phyloP scores from a whole-genome alignment of 2,113 vertebrate genomes.

The Aramus guarauna region DNA sequence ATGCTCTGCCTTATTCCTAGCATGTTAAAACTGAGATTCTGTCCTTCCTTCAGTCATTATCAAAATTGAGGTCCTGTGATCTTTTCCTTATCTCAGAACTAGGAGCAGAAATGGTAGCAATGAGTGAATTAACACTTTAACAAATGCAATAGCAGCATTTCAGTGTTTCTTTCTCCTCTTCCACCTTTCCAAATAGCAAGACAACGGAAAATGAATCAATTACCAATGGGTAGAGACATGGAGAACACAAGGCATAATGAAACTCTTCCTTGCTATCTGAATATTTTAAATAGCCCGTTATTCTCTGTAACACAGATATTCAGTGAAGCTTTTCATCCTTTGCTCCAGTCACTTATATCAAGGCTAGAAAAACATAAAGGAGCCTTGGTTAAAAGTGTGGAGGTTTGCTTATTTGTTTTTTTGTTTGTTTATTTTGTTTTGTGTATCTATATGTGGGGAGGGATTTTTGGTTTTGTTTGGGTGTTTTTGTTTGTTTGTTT shows the following conservation, averaged over 20 bases:
- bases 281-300: neutral
- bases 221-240: neutral
- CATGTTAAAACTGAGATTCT: neutral
- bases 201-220: neutral
- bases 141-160: neutral
- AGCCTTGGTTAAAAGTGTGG: neutral
- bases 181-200: neutral
- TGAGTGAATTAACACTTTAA: neutral
- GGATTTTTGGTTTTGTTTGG: accelerated
- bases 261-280: neutral
- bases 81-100: neutral
- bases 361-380: neutral
- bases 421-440: neutral
- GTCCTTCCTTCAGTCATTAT: neutral
- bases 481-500: neutral
- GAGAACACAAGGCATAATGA: neutral
- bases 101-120: neutral
- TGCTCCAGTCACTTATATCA: neutral
- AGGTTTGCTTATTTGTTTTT: neutral
- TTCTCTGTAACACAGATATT: neutral
- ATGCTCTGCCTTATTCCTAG: neutral
- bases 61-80: neutral
- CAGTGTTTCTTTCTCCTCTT: neutral
- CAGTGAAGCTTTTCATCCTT: neutral
- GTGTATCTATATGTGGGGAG: no score